phyloP scores from a whole-genome alignment of 2,113 vertebrate species.

The Pristiophorus japonicus region DNA sequence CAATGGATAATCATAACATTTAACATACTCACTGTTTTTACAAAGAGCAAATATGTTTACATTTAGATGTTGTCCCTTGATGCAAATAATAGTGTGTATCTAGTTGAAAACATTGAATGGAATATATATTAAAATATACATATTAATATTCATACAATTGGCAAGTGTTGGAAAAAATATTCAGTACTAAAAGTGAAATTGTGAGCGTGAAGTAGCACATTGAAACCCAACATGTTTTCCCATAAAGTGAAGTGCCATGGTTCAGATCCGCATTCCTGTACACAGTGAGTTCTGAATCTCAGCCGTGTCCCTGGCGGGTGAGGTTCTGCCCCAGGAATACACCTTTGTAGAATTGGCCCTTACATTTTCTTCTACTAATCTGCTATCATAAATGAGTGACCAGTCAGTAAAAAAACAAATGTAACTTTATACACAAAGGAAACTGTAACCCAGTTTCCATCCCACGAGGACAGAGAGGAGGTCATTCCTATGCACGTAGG shows the following conservation, averaged over 20 bases:
- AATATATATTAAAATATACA: background rate
- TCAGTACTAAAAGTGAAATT: background rate
- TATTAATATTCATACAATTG: background rate
- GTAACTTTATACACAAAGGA: background rate
- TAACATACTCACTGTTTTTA: background rate
- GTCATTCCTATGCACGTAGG: background rate
- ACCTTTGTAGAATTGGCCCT: background rate
- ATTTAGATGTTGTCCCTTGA: background rate
- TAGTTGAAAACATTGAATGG: background rate
- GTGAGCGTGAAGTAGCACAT: background rate
- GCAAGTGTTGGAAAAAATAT: background rate
- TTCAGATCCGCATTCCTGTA: background rate
- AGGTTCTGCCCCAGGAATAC: background rate
- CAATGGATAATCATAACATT: background rate
- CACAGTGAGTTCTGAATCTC: background rate
- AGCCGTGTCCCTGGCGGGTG: background rate
- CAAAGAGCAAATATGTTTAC: background rate
- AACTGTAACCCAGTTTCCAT: background rate
- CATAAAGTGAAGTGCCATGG: background rate
- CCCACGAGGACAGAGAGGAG: background rate
- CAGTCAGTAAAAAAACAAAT: background rate
- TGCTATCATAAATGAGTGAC: background rate
- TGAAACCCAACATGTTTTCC: background rate
- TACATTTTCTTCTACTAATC: background rate
- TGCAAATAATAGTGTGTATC: background rate